phyloP scores from a whole-genome alignment of 2,113 vertebrate species.

The Rhodinocichla rosea region DNA sequence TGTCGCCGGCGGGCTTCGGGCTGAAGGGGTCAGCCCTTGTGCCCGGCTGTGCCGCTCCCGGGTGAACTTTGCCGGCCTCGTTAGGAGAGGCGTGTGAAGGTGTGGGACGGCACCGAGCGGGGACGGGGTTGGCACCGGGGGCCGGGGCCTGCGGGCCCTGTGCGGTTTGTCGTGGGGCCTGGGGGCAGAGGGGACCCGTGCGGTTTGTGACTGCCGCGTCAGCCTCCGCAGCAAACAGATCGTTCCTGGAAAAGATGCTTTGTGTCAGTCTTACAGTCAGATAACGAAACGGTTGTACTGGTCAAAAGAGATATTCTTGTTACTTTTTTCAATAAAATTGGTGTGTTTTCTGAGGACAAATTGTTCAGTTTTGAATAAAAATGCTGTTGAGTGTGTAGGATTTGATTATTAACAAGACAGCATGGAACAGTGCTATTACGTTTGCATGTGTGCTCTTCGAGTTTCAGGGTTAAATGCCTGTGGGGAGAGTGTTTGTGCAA shows the following conservation, averaged over 20 bases:
- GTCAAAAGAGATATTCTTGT: accelerated
- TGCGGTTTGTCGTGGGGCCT: not conserved
- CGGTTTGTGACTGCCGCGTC: accelerated
- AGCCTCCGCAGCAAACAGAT: not conserved
- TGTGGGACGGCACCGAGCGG: not conserved
- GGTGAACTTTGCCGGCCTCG: not conserved
- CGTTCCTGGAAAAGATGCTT: not conserved
- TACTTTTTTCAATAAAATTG: not conserved
- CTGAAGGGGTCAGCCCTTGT: accelerated
- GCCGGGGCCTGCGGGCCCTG: not conserved
- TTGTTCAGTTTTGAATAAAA: not conserved
- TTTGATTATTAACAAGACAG: not conserved
- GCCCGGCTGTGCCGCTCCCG: not conserved
- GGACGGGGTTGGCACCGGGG: accelerated
- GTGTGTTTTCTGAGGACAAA: not conserved
- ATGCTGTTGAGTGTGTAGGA: not conserved
- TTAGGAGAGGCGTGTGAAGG: not conserved
- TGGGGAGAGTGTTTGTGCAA: not conserved
- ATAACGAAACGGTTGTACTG: not conserved
- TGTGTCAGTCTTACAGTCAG: not conserved
- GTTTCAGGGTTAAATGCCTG: not conserved
- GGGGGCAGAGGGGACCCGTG: not conserved
- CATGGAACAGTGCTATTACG: accelerated
- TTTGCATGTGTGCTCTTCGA: accelerated
- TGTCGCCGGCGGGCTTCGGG: accelerated